A percentile compares a stretch with the other conserved stretches of the same genome.
These are phyloP conservation scores for Drosophila recens DNA, from an alignment of 2,888 invertebrate genomes.

Conservation along the genomic window DNA sequence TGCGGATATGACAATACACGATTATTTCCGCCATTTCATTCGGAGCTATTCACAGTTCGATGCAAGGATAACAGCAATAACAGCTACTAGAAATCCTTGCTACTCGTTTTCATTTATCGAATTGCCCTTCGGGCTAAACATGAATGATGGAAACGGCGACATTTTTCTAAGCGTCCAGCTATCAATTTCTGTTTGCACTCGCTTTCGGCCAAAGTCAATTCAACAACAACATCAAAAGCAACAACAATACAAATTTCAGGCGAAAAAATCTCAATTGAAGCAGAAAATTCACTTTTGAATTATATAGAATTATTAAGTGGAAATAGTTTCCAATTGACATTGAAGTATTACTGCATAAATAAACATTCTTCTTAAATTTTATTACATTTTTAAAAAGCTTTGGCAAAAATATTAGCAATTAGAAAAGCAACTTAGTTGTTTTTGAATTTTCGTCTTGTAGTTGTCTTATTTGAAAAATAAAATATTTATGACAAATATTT, in stretches of 20 bases:
- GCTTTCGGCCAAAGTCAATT: background rate
- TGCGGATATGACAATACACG: background rate
- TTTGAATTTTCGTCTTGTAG: no score
- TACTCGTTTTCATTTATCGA: slow-evolving; percentile 5
- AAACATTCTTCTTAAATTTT: background rate
- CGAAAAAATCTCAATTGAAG: background rate
- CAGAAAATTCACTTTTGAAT: background rate
- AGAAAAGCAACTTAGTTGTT: no score
- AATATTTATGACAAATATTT: no score
- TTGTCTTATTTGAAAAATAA: no score
- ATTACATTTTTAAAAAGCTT: no score
- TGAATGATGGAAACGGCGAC: background rate
- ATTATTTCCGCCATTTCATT: slow-evolving; percentile 4
- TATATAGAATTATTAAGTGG: background rate
- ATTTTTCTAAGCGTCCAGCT: slow-evolving; percentile 7
- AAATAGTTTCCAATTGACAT: background rate
- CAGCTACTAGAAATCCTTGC: slow-evolving; percentile 29
- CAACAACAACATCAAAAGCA: background rate
- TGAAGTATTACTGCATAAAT: background rate
- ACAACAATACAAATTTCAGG: slow-evolving; percentile 1
- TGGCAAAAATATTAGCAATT: no score
- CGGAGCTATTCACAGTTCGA: slow-evolving; percentile 13
- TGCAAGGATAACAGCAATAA: slow-evolving; percentile 30
- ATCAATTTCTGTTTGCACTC: slow-evolving; percentile 9
- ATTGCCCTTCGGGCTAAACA: slow-evolving; percentile 8